Evolutionary conservation across 2,113 vertebrate species (phyloP), one percentile per base, ranked within the genome.

Genomic region (Calyptomena viridis): DNA sequence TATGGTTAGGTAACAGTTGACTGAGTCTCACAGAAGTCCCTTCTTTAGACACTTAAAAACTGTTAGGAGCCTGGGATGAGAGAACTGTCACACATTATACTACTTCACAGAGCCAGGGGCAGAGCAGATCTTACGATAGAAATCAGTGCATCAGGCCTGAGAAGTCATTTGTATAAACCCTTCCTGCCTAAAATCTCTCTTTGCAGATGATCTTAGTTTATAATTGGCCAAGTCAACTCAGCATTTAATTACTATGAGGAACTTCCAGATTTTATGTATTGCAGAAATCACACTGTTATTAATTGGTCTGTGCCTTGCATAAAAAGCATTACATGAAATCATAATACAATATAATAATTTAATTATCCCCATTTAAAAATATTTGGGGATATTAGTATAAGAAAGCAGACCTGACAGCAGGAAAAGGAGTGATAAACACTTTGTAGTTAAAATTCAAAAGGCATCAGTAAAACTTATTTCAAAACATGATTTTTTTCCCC

Each of bases 401-500:
- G 35, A 39, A 84, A 75, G 31, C 33, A 67, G 39, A 68, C 16
- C 11, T 59, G 59, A 75, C 30, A 42, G 52, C 42, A 86, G 47
- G 40, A 76, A 77, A 73, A 58, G 12, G 4, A 64, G 10, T 44
- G 53, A 33, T 74, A 71, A 88, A 74, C 8, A 20, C 24, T 60
- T 63, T 7, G 8, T 33, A 80, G 40, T 15, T 69, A 22, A 88
- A 69, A 37, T 85, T 56, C 37, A 50, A 59, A 92, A 75, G 31
- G 25, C 16, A 84, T 58, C 28, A 37, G 31, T 73, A 83, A 91
- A 76, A 83, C 58, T 72, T 33, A 44, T 78, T 87, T 73, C 31
- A 87, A 68, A 93, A 74, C 0, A 0, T 18, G 9, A 10, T 8
- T 27, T 39, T 28, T 28, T 0, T 2, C 17, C 28, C 16, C 15